These are phyloP conservation scores for Cathartes aura DNA, from an alignment of 2,113 vertebrate species.

Conservation along the genomic window DNA sequence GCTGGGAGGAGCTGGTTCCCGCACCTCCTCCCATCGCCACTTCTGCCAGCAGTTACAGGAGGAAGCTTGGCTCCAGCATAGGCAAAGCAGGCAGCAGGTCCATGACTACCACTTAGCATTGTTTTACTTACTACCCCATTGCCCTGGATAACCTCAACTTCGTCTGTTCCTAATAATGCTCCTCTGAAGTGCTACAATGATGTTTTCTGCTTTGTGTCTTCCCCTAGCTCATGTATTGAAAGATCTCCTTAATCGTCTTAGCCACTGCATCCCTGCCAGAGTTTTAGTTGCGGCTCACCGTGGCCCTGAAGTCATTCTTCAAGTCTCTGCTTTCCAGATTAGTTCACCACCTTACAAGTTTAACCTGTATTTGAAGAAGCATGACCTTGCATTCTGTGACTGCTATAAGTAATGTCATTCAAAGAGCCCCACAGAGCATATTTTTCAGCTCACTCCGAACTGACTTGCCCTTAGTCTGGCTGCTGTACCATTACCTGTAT, in stretches of 20 bases:
- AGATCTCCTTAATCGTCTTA: neutral
- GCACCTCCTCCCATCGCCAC: fast-evolving
- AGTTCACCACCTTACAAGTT: neutral
- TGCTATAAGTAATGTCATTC: conserved; percentile 1
- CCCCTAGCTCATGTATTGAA: neutral
- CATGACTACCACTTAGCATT: neutral
- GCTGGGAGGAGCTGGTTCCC: neutral
- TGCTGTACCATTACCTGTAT: neutral
- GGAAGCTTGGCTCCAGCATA: fast-evolving
- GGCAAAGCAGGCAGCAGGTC: neutral
- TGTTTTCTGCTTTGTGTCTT: conserved; percentile 2
- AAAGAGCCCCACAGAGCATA: neutral
- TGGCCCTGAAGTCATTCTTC: conserved; percentile 16
- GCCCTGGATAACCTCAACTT: neutral
- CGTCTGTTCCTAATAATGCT: neutral
- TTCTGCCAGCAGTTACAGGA: neutral
- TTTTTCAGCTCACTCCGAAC: conserved; percentile 7
- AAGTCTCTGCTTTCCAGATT: conserved; percentile 15
- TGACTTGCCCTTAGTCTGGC: neutral
- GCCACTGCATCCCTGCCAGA: neutral
- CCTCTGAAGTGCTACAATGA: neutral
- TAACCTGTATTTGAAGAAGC: conserved; percentile 23
- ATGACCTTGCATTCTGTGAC: conserved; percentile 23
- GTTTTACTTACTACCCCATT: neutral
- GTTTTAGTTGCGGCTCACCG: neutral